These are phyloP conservation scores for Notiomystis cincta DNA, from an alignment of 2,113 vertebrate species.

Conservation along the genomic window DNA sequence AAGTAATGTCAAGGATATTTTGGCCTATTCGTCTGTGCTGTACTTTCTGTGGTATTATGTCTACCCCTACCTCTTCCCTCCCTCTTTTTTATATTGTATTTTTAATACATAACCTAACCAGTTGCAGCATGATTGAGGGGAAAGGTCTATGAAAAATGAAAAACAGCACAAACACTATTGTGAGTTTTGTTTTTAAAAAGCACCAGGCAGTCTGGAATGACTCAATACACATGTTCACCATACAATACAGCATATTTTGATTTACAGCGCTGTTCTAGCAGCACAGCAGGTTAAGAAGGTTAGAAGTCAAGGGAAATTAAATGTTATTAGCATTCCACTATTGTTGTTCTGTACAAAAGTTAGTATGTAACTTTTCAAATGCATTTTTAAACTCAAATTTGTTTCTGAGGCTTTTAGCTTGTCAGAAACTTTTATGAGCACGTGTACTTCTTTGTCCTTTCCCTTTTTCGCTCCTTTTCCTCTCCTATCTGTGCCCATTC, in stretches of 20 bases:
- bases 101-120: slow-evolving; percentile 62
- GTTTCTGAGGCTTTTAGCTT: slow-evolving; percentile 49
- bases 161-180: slow-evolving; percentile 60
- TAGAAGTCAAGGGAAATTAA: slow-evolving; percentile 78
- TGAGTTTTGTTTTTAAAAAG: slow-evolving; percentile 69
- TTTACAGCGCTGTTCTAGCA: slow-evolving; percentile 60
- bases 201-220: slow-evolving; percentile 66
- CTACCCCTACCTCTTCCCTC: slow-evolving; percentile 52
- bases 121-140: slow-evolving; percentile 53
- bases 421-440: slow-evolving; percentile 35
- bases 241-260: slow-evolving; percentile 62
- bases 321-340: slow-evolving; percentile 71
- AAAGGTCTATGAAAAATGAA: slow-evolving; percentile 60
- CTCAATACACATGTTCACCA: slow-evolving; percentile 64
- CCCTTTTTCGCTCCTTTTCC: not conserved
- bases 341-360: slow-evolving; percentile 57
- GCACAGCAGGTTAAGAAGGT: slow-evolving; percentile 72
- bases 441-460: not conserved
- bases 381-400: slow-evolving; percentile 58
- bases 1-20: slow-evolving; percentile 66
- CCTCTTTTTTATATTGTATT: slow-evolving; percentile 44
- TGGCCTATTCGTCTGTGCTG: slow-evolving; percentile 45
- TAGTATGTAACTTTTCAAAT: slow-evolving; percentile 67
- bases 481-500: not conserved
- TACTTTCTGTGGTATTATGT: slow-evolving; percentile 47